Base-by-base conservation (phyloP, 2,797 vertebrate species). In the Salarias fasciatus region DNA sequence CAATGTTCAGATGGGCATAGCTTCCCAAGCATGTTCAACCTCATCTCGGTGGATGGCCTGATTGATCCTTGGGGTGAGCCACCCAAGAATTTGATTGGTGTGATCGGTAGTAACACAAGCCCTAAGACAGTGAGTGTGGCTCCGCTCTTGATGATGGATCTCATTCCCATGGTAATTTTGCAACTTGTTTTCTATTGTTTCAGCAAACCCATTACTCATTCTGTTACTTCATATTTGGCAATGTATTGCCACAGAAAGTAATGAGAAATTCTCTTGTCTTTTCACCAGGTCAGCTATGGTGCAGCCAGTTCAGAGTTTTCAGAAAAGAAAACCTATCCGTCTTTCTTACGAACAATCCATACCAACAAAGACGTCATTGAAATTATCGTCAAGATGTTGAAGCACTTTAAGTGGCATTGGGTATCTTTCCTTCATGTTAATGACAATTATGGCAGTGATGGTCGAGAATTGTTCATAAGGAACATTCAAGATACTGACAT, bases 401-500 rank as follows among this genome's bases (percentile, higher is more conserved):
- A 57, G 63, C 73, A 49, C 10, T 96, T 95, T 0, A 11, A 77
- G 0, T 97, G 95, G 95, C 87, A 72, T 0, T 97, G 95, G 94
- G 86, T 96, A 1, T 92, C 91, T 0, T 82, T 94, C 47, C 75
- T 96, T 3, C 86, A 91, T 76, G 91, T 89, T 0, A 56, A 90
- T 0, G 75, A 92, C 0, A 49, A 68, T 50, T 95, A 94, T 0
- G 92, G 95, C 31, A 73, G 30, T 10, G 74, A 89, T 0, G 88
- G 91, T 0, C 11, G 80, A 0, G 66, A 75, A 0, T 43, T 87
- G 0, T 91, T 97, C 69, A 60, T 82, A 0, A 59, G 82, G 2
- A 53, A 64, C 50, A 90, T 92, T 6, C 35, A 28, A 0, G 0
- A 37, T 0, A 83, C 72, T 0, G 38, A 86, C 0, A 86, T 94